These are phyloP conservation scores for Bombus superbus DNA, from an alignment of 1,140 invertebrate genomes.

Conservation along the genomic window DNA sequence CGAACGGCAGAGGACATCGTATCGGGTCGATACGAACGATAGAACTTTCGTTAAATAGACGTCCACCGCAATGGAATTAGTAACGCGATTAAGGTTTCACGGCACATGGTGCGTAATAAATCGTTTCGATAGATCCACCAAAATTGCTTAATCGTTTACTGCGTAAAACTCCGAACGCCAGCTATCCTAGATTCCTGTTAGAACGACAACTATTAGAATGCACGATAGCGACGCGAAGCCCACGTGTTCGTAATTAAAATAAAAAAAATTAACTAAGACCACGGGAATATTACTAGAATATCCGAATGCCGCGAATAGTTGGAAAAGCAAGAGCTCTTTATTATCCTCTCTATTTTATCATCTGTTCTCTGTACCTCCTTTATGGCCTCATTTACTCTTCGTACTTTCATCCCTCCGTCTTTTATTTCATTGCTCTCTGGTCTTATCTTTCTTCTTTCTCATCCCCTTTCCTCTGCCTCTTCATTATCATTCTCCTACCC, in stretches of 20 bases:
- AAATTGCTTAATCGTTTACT: neutral
- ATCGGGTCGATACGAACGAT: neutral
- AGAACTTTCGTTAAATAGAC: constrained; percentile 16
- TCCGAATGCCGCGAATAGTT: constrained; percentile 36
- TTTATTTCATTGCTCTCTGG: neutral
- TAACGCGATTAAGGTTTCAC: constrained; percentile 12
- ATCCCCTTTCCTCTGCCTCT: neutral
- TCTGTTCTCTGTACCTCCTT: neutral
- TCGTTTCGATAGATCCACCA: too few relatives aligned
- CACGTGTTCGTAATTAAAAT: constrained; percentile 46
- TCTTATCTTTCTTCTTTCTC: neutral
- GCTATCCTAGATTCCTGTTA: neutral
- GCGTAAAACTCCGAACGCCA: neutral
- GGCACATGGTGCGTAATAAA: too few relatives aligned
- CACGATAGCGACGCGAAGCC: too few relatives aligned
- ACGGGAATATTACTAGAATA: constrained; percentile 46
- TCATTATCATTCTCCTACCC: neutral
- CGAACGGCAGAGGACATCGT: neutral
- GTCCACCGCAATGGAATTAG: constrained; percentile 11
- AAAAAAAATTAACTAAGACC: constrained; percentile 28
- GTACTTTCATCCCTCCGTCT: neutral
- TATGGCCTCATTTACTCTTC: neutral
- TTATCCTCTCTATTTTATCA: constrained; percentile 20
- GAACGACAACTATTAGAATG: neutral
- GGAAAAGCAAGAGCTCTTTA: constrained; percentile 34